Evolutionary conservation across 1,140 invertebrate species (phyloP).

Genomic region (Pachypeltis micranthus): DNA sequence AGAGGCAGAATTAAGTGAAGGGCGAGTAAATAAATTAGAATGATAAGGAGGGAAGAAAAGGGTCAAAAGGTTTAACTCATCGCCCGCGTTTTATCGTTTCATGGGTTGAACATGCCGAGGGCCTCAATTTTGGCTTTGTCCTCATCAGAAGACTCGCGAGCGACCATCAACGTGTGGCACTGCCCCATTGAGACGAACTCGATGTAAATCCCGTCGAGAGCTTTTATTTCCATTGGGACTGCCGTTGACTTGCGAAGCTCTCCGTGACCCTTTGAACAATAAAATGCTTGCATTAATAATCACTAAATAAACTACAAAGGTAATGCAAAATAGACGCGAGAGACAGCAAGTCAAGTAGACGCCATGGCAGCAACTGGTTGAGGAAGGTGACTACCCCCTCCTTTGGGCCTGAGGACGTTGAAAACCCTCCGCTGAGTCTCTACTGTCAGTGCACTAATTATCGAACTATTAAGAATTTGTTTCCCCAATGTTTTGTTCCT

Average conservation of each 20-base stretch:
- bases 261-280: slow-evolving; percentile 78
- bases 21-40: background rate
- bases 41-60: background rate
- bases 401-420: no score
- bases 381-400: no score
- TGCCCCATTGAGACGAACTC: slow-evolving; percentile 69
- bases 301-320: no score
- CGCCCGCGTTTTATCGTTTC: background rate
- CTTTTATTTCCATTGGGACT: slow-evolving; percentile 76
- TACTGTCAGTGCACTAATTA: no score
- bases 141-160: slow-evolving; percentile 49
- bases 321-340: no score
- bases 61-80: background rate
- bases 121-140: slow-evolving; percentile 49
- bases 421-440: no score
- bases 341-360: no score
- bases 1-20: background rate
- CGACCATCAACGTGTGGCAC: slow-evolving; percentile 67
- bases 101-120: slow-evolving; percentile 41
- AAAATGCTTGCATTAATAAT: no score
- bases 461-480: no score
- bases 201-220: slow-evolving; percentile 67
- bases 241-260: slow-evolving; percentile 79
- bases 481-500: no score
- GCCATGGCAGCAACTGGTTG: no score